Percentiles rank a stretch among this genome's conserved stretches.
phyloP scores from a whole-genome alignment of 2,888 invertebrate species.

The Leucozona laternaria region DNA sequence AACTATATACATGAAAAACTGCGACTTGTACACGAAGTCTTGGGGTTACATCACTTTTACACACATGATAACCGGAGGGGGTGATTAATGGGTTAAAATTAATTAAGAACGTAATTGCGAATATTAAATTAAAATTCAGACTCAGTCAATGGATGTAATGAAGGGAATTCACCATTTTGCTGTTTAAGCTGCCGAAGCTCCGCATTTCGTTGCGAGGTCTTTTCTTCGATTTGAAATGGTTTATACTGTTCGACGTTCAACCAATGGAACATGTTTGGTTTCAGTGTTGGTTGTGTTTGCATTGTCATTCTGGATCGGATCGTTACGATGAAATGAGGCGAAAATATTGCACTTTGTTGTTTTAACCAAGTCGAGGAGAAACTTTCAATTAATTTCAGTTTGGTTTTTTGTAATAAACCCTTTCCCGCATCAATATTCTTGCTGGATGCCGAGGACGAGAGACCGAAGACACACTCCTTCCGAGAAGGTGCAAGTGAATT shows the following conservation, averaged over 20 bases:
- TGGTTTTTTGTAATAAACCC: conserved; percentile 19
- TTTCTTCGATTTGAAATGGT: conserved; percentile 22
- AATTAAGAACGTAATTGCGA: conserved; percentile 69
- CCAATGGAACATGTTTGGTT: conserved; percentile 61
- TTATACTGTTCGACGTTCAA: conserved; percentile 43
- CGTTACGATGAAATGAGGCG: conserved; percentile 36
- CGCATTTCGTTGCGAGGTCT: background rate
- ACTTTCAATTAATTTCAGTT: conserved; percentile 65
- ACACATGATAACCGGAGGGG: conserved; percentile 10
- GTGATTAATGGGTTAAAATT: conserved; percentile 57
- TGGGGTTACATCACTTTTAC: conserved; percentile 48
- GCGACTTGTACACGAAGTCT: background rate
- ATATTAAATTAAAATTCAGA: conserved; percentile 67
- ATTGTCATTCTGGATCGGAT: conserved; percentile 59
- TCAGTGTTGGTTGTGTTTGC: conserved; percentile 57
- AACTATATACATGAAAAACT: background rate
- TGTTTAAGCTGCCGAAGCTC: background rate
- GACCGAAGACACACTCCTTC: background rate
- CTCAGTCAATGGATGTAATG: background rate
- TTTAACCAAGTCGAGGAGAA: conserved; percentile 52
- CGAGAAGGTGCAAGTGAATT: conserved; percentile 38
- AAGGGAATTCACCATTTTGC: conserved; percentile 2
- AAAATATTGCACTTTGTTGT: conserved; percentile 39
- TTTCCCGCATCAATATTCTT: background rate
- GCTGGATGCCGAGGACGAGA: background rate